Percentiles rank a stretch among this genome's conserved stretches.
These are phyloP conservation scores for Lithobates sylvaticus DNA, from an alignment of 2,797 vertebrate genomes.

Conservation along the genomic window DNA sequence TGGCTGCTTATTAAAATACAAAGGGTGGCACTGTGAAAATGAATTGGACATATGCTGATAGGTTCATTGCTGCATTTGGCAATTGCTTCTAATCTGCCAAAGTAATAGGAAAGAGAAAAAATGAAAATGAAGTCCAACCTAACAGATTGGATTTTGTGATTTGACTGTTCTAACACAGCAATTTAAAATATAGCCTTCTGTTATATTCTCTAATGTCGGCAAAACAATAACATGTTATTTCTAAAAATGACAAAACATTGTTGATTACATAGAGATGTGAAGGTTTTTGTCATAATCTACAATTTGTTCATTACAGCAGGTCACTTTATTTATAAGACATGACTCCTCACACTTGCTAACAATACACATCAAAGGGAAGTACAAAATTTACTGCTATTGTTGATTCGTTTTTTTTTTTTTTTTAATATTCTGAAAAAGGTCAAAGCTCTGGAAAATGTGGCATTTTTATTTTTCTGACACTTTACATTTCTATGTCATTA, in stretches of 20 bases:
- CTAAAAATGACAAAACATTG: conserved; percentile 50
- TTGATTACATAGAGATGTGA: neutral
- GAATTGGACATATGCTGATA: conserved; percentile 47
- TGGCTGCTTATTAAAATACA: conserved; percentile 26
- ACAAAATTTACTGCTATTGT: too few species aligned
- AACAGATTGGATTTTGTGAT: conserved; percentile 63
- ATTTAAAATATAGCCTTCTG: conserved; percentile 69
- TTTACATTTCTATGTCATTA: too few species aligned
- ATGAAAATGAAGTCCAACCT: conserved; percentile 48
- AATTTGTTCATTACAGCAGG: conserved; percentile 17
- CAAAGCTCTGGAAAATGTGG: too few species aligned
- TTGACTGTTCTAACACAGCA: conserved; percentile 60
- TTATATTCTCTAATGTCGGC: conserved; percentile 65
- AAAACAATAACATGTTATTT: conserved; percentile 61
- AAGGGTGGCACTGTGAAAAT: conserved; percentile 37
- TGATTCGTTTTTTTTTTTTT: too few species aligned
- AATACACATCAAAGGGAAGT: neutral
- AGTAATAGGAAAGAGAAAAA: conserved; percentile 22
- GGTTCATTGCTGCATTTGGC: conserved; percentile 32
- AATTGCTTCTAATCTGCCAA: conserved; percentile 40
- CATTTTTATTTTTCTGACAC: too few species aligned
- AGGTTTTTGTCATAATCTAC: conserved; percentile 13
- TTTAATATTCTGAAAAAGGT: too few species aligned
- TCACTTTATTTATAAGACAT: conserved; percentile 13
- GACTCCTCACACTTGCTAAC: neutral